Evolutionary conservation across 2,113 vertebrate genomes (phyloP).

Genomic region (Mesembrinibis cayennensis): DNA sequence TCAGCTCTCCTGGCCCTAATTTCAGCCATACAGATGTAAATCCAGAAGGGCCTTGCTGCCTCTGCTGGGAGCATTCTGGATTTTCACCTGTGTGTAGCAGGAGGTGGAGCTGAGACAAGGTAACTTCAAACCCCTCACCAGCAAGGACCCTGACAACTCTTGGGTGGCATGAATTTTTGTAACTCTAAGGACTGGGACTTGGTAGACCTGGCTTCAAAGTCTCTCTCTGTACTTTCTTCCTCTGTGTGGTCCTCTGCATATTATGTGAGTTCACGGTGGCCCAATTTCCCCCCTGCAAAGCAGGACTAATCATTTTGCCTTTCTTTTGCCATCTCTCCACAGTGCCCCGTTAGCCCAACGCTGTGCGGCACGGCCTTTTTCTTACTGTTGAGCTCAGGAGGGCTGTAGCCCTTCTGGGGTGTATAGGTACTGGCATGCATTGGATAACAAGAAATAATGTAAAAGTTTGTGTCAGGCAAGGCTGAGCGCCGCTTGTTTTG

Average conservation of each 20-base stretch:
- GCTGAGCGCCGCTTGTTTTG: neutral
- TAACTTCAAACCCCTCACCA: neutral
- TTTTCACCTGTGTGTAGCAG: neutral
- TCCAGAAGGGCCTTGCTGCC: neutral
- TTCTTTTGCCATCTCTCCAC: neutral
- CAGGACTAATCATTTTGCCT: neutral
- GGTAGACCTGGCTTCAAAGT: neutral
- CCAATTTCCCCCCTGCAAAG: neutral
- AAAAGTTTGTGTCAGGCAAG: neutral
- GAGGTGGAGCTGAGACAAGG: neutral
- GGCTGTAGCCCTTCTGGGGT: neutral
- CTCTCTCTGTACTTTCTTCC: neutral
- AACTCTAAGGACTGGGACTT: neutral
- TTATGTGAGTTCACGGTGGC: neutral
- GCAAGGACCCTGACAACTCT: neutral
- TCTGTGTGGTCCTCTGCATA: neutral
- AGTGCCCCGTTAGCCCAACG: neutral
- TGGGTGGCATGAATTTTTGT: neutral
- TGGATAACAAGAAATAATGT: neutral
- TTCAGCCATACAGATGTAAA: neutral
- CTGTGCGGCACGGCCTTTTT: neutral
- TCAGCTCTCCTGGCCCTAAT: neutral
- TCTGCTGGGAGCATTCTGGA: neutral
- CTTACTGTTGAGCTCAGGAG: neutral
- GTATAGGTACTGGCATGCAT: rapidly evolving